Percentiles rank a stretch among this genome's conserved stretches.
Evolutionary conservation across 2,113 vertebrate species (phyloP).

Genomic region (Leptobrachium ailaonicum): DNA sequence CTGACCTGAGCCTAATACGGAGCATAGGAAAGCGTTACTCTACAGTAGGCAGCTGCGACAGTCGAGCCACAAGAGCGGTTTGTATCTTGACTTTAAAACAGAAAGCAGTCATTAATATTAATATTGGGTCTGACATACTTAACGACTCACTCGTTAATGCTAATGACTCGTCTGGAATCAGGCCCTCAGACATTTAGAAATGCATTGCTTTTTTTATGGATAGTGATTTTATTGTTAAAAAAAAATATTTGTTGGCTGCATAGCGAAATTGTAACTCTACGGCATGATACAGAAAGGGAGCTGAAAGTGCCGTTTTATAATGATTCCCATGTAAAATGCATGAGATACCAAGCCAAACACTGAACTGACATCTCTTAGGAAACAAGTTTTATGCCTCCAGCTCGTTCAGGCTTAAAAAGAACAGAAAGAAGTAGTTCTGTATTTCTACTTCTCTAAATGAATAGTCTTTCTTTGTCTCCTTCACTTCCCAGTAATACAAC

Average conservation of each 20-base stretch:
- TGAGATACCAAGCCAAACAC: conserved; percentile 46
- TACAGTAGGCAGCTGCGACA: no score
- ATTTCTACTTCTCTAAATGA: conserved; percentile 36
- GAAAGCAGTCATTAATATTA: no score
- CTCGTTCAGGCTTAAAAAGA: conserved; percentile 45
- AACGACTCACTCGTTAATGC: no score
- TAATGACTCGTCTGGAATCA: no score
- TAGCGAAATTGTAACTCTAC: conserved; percentile 27
- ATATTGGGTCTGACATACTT: no score
- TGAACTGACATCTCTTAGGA: conserved; percentile 49
- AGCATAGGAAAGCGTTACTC: no score
- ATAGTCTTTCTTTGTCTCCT: conserved; percentile 36
- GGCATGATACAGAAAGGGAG: conserved; percentile 40
- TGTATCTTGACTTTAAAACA: no score
- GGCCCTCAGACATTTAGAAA: no score
- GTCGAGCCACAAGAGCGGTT: no score
- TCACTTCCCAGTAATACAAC: conserved; percentile 37
- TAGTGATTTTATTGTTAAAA: no score
- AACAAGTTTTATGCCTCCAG: conserved; percentile 48
- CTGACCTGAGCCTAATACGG: no score
- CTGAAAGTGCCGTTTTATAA: conserved; percentile 36
- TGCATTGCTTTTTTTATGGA: no score
- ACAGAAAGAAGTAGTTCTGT: conserved; percentile 32
- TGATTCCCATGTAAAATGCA: conserved; percentile 47
- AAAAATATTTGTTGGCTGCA: not conserved